Evolutionary conservation across 2,113 vertebrate genomes (phyloP), one percentile per base, ranked within the genome.

Genomic region (Ivindomyrus marchei): DNA sequence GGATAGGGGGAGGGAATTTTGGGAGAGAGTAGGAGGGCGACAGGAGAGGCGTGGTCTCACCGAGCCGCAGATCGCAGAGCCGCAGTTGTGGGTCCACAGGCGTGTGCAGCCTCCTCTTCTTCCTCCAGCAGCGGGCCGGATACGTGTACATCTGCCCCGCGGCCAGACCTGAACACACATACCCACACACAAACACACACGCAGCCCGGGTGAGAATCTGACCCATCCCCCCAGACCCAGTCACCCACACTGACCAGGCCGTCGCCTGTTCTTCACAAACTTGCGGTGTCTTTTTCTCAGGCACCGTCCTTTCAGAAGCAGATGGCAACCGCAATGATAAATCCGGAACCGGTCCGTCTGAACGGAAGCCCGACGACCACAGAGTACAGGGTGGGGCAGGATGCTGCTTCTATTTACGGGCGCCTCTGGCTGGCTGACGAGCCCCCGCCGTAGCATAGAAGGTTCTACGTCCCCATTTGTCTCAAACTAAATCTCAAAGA

Each of bases 81-180:
- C 97, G 96, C 92, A 99, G 95, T 87, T 97, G 97, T 36, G 97
- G 96, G 90, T 99, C 98, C 89, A 97, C 96, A 83, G 97, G 94
- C 1, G 97, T 97, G 92, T 98, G 97, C 90, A 98, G 96, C 92
- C 97, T 95, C 93, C 98, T 97, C 95, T 99, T 99, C 95, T 99
- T 99, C 70, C 98, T 97, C 98, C 98, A 99, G 94, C 98, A 99
- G 91, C 98, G 98, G 90, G 98, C 97, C n/a, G 98, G 98, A 92
- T 99, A 99, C 0, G 98, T 98, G 92, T 99, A 99, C 91, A 99
- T 97, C 95, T 99, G 98, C 89, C 98, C 98, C 0, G 98, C 97
- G 88, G 97, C 96, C 56, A 98, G 94, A 47, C 98, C 98, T 98
- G 93, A 2, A 91, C 49, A 85, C 87, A 92, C 91, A 94, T 39